Evolutionary conservation across 1,140 invertebrate species (phyloP).

Genomic region (Drosophila nigrodunni): DNA sequence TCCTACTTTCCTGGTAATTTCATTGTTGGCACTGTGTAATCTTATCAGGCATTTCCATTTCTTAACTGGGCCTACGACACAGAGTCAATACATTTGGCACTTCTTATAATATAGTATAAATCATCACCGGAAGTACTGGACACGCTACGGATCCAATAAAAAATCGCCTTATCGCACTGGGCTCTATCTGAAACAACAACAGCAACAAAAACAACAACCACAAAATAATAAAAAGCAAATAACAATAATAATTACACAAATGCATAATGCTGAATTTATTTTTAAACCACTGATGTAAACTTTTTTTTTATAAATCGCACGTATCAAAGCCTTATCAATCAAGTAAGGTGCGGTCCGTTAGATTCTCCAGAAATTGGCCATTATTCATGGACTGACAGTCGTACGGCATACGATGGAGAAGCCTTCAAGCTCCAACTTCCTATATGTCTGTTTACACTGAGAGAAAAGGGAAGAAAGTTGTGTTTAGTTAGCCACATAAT

Average conservation of each 20-base stretch:
- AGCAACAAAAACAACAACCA: neutral
- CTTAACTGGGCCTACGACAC: conserved; percentile 60
- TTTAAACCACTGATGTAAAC: conserved; percentile 74
- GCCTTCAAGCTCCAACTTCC: conserved; percentile 5
- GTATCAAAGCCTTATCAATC: conserved; percentile 37
- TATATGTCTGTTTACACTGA: neutral
- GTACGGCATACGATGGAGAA: neutral
- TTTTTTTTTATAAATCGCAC: conserved; percentile 20
- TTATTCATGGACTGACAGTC: conserved; percentile 57
- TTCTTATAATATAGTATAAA: conserved; percentile 31
- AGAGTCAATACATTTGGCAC: conserved; percentile 47
- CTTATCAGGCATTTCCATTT: conserved; percentile 48
- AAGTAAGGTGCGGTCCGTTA: conserved; percentile 18
- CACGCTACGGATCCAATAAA: conserved; percentile 54
- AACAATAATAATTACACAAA: conserved; percentile 21
- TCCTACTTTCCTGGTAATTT: conserved; percentile 7
- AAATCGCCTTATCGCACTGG: conserved; percentile 48
- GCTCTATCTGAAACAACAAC: neutral
- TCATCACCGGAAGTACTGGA: conserved; percentile 68
- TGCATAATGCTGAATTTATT: conserved; percentile 55
- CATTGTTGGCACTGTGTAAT: conserved; percentile 51
- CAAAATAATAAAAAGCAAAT: neutral
- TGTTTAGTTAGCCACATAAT: too few relatives aligned
- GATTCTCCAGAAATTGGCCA: conserved; percentile 54
- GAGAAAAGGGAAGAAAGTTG: too few relatives aligned